Percentiles rank a stretch among this genome's conserved stretches.
These are phyloP conservation scores for Toxonevra muliebris DNA, from an alignment of 2,888 invertebrate genomes.

Conservation along the genomic window DNA sequence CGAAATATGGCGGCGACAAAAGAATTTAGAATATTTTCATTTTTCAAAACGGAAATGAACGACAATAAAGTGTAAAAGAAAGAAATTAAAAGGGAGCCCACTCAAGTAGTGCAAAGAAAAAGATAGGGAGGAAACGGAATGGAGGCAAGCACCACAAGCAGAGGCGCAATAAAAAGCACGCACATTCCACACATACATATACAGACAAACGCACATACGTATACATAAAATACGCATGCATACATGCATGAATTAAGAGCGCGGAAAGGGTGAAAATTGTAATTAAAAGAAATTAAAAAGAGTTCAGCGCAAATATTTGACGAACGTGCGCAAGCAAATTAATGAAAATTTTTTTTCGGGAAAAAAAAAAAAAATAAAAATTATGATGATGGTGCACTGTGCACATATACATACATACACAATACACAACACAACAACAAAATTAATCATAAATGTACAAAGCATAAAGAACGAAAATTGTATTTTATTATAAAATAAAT, in stretches of 20 bases:
- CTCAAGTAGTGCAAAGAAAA: neutral
- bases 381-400: neutral
- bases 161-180: constrained; percentile 12
- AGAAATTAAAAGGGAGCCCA: constrained; percentile 14
- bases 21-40: constrained; percentile 6
- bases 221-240: neutral
- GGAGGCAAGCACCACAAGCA: constrained; percentile 2
- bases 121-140: constrained; percentile 1
- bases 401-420: neutral
- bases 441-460: neutral
- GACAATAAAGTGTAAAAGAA: constrained; percentile 24
- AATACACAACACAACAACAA: neutral
- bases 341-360: constrained; percentile 41
- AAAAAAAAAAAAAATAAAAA: constrained; percentile 9
- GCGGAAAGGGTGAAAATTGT: constrained; percentile 21
- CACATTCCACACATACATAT: neutral
- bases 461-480: neutral
- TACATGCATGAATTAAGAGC: constrained; percentile 1
- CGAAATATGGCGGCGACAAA: constrained; percentile 8
- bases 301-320: constrained; percentile 42
- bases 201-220: neutral
- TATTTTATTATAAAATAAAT: neutral
- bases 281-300: constrained; percentile 32
- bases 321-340: constrained; percentile 44
- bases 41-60: constrained; percentile 29